Evolutionary conservation across 2,888 invertebrate genomes (phyloP).

Genomic region (Nymphalis c-album): DNA sequence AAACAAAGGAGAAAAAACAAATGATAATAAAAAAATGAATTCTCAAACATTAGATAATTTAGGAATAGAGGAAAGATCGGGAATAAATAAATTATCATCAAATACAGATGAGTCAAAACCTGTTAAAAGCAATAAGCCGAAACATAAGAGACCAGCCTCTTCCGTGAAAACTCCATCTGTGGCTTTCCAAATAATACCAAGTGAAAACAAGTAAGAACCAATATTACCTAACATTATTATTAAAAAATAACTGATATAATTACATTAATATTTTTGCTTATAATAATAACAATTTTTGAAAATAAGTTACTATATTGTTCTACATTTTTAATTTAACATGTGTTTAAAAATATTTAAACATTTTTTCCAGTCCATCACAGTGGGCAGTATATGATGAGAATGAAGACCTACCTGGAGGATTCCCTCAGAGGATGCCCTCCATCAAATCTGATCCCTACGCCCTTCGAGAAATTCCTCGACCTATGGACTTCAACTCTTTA

Average conservation of each 20-base stretch:
- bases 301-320: background rate
- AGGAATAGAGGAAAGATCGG: constrained; percentile 33
- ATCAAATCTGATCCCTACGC: constrained; percentile 69
- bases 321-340: background rate
- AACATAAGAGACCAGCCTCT: constrained; percentile 53
- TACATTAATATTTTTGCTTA: background rate
- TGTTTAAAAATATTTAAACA: constrained; percentile 7
- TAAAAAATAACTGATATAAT: background rate
- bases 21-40: background rate
- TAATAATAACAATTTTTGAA: background rate
- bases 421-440: constrained; percentile 62
- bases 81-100: constrained; percentile 44
- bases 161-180: constrained; percentile 71
- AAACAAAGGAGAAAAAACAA: constrained; percentile 57
- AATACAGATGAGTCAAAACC: constrained; percentile 25
- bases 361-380: constrained; percentile 66
- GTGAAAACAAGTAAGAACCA: constrained; percentile 70
- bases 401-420: constrained; percentile 54
- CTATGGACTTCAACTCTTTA: constrained; percentile 55
- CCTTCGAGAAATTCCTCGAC: constrained; percentile 69
- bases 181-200: constrained; percentile 75
- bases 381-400: constrained; percentile 77
- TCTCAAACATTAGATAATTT: constrained; percentile 39
- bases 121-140: constrained; percentile 44
- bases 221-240: background rate